Percentiles rank a stretch among this genome's conserved stretches.
These are phyloP conservation scores for Abrostola tripartita DNA, from an alignment of 2,888 invertebrate genomes.

Conservation along the genomic window DNA sequence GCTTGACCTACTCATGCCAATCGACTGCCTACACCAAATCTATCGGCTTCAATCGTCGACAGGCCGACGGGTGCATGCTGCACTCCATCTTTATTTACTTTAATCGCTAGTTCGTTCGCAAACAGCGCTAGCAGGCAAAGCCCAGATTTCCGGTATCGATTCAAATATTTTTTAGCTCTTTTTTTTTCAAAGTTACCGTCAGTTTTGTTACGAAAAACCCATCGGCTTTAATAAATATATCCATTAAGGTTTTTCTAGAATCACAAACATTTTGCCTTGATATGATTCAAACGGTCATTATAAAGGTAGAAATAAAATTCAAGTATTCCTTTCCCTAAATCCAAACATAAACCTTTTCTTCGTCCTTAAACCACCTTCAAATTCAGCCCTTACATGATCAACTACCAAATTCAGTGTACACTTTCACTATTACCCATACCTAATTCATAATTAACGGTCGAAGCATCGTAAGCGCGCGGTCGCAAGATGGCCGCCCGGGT, in stretches of 20 bases:
- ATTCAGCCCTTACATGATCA: slow-evolving; percentile 35
- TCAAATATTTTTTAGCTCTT: slow-evolving; percentile 34
- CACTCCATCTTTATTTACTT: slow-evolving; percentile 69
- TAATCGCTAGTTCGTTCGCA: slow-evolving; percentile 67
- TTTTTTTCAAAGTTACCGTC: slow-evolving; percentile 14
- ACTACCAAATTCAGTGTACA: slow-evolving; percentile 42
- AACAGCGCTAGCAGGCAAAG: slow-evolving; percentile 61
- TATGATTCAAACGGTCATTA: too few relatives aligned
- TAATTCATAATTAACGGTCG: slow-evolving; percentile 68
- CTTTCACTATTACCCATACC: slow-evolving; percentile 46
- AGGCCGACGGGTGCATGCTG: slow-evolving; percentile 49
- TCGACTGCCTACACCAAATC: slow-evolving; percentile 25
- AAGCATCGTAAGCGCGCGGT: slow-evolving; percentile 44
- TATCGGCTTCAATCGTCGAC: slow-evolving; percentile 20
- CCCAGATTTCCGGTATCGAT: slow-evolving; percentile 47
- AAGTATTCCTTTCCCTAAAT: neutral
- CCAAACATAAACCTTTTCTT: slow-evolving; percentile 8
- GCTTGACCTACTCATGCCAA: slow-evolving; percentile 16
- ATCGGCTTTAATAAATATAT: slow-evolving; percentile 6
- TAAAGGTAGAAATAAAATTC: too few relatives aligned
- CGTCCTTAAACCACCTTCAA: slow-evolving; percentile 4
- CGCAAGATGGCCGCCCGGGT: slow-evolving; percentile 79
- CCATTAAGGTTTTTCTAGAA: neutral
- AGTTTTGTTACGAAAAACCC: neutral
- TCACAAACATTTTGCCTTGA: too few relatives aligned